Evolutionary conservation across 2,888 invertebrate genomes (phyloP), one percentile per base, ranked within the genome.

Genomic region (Maniola hyperantus): DNA sequence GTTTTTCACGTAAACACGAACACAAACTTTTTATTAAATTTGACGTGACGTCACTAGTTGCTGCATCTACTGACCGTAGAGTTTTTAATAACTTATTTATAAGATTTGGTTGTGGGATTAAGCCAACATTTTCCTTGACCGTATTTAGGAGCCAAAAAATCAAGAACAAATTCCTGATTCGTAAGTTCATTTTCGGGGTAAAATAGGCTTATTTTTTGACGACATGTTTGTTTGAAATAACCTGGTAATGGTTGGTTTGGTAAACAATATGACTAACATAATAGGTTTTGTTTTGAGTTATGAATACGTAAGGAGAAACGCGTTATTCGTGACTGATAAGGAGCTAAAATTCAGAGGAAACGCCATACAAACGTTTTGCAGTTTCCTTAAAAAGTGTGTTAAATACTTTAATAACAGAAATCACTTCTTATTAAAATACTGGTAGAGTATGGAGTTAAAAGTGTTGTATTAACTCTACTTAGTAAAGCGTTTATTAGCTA

Each of bases 1-100:
- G 73, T 1, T 82, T 83, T 68, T 87, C 83, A 10, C 77, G 78
- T 83, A 91, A 86, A 72, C 91, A 91, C 46, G 73, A 69, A 76
- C 91, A 91, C 50, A 91, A 74, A 74, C 83, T 84, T 66, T 82
- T 80, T n/a, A 91, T 74, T n/a, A 91, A 72, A 71, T 84, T 84
- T 26, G 87, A 69, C 0, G 88, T 87, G 39, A 85, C 82, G 57
- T 89, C 82, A 75, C 76, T 84, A 0, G 76, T 79, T 0, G 85
- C 84, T n/a, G 76, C 79, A 48, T 91, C 87, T 26, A 89, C 81
- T 0, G 83, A 79, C 68, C 85, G 76, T 13, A 90, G 73, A 59
- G 89, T 82, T 67, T 87, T 85, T 70, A 76, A 71, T 20, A 89
- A 71, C 69, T 78, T 84, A 6, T 86, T 81, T 74, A 76, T 79